phyloP scores from a whole-genome alignment of 2,888 invertebrate species.

The Corythucha ciliata region DNA sequence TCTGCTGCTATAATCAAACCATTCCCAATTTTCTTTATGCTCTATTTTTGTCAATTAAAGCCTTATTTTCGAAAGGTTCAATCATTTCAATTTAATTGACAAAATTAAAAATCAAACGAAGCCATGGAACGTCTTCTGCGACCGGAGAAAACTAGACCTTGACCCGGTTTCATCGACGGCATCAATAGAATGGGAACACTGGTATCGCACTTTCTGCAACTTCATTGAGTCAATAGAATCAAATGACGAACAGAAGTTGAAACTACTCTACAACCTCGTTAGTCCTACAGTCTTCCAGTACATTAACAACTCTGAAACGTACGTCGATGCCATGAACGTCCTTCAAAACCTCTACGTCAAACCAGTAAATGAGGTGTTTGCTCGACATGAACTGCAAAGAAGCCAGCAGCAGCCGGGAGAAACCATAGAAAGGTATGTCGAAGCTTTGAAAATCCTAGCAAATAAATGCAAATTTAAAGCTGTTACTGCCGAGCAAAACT shows the following conservation, averaged over 20 bases:
- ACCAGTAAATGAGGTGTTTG: constrained; percentile 5
- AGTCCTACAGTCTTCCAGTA: not conserved
- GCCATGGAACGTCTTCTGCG: too few species aligned
- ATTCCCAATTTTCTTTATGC: too few species aligned
- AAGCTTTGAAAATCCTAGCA: not conserved
- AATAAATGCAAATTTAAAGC: constrained; percentile 14
- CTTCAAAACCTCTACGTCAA: constrained; percentile 4
- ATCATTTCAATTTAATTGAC: too few species aligned
- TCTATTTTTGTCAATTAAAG: too few species aligned
- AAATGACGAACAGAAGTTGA: constrained; percentile 3
- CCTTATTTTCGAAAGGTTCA: too few species aligned
- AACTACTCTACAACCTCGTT: not conserved
- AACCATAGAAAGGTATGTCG: constrained; percentile 9
- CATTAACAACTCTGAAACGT: constrained; percentile 5
- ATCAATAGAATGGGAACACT: not conserved
- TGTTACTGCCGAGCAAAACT: constrained; percentile 13
- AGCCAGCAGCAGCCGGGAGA: constrained; percentile 4
- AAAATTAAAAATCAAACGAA: too few species aligned
- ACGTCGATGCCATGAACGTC: not conserved
- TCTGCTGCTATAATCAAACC: too few species aligned
- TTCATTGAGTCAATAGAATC: not conserved
- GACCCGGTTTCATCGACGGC: constrained; percentile 5
- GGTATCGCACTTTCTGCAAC: not conserved
- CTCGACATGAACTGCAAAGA: not conserved
- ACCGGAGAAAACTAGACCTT: too few species aligned